Evolutionary conservation across 2,797 vertebrate species (phyloP), one percentile per base, ranked within the genome.

Genomic region (Aeoliscus strigatus): DNA sequence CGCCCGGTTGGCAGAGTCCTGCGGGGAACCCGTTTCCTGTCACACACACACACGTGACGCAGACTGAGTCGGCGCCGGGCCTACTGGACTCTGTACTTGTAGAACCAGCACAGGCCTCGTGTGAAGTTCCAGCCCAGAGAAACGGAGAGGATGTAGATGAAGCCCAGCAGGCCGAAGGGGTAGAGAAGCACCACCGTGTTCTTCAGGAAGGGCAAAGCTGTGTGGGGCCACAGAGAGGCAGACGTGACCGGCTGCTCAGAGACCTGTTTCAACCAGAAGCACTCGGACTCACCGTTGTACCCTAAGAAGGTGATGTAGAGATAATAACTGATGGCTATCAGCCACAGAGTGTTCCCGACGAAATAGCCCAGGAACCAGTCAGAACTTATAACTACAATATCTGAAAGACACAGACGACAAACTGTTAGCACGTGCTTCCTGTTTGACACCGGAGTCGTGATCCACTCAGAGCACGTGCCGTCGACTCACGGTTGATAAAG

Each of bases 221-320:
- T 14, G 46, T 34, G 17, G 39, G 15, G 0, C 6, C 2, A 42
- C 13, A 44, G 1, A 31, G 14, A 14, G 6, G 8, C 10, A 2
- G n/a, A 29, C 8, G 3, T 14, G 24, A 27, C n/a, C n/a, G n/a
- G n/a, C n/a, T n/a, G n/a, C n/a, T n/a, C n/a, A n/a, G n/a, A 11
- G 9, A 25, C 18, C 26, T n/a, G 3, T 17, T 40, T 28, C n/a
- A n/a, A n/a, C n/a, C n/a, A n/a, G n/a, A n/a, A n/a, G n/a, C n/a
- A n/a, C n/a, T n/a, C n/a, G 4, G 14, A 41, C 93, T 91, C 67
- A 99, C 96, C 93, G 6, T 88, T 98, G 74, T 99, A 99, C 14
- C 96, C 96, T 23, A 99, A 85, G 79, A 99, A 99, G 18, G 96
- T 98, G 74, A 99, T 94, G 15, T 98, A 99, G 63, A 98, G 84